A percentile compares a stretch with the other conserved stretches of the same genome.
These are phyloP conservation scores for Danio albolineatus DNA, from an alignment of 2,797 vertebrate species.

Conservation along the genomic window DNA sequence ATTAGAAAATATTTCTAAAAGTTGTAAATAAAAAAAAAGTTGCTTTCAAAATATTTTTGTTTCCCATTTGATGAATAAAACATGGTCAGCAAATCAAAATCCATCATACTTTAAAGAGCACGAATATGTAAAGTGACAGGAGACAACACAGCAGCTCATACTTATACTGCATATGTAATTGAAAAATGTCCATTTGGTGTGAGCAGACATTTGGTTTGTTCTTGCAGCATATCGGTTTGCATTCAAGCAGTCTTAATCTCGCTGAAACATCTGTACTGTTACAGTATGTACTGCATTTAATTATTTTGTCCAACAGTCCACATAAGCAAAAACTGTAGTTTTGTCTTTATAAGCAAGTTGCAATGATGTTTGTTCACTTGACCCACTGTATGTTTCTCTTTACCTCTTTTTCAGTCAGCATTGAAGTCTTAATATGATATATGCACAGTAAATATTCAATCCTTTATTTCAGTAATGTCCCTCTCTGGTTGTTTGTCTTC, in stretches of 20 bases:
- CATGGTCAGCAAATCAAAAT: too few relatives aligned
- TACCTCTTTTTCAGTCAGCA: background rate
- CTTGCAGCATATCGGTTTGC: background rate
- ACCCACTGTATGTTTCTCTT: constrained; percentile 1
- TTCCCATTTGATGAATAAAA: too few relatives aligned
- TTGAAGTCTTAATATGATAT: constrained; percentile 15
- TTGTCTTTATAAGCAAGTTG: constrained; percentile 11
- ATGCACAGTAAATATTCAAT: constrained; percentile 8
- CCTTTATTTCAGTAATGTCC: background rate
- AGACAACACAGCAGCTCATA: too few relatives aligned
- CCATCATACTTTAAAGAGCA: too few relatives aligned
- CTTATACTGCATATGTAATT: too few relatives aligned
- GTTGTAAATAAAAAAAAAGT: too few relatives aligned
- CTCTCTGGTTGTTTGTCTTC: background rate
- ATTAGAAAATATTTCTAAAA: too few relatives aligned
- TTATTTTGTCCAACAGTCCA: constrained; percentile 2
- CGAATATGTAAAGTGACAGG: too few relatives aligned
- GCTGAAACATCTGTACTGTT: background rate
- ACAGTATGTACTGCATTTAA: background rate
- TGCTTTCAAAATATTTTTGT: too few relatives aligned
- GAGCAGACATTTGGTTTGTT: too few relatives aligned
- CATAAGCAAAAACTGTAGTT: constrained; percentile 17
- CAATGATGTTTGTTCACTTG: background rate
- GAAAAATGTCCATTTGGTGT: too few relatives aligned
- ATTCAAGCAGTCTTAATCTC: constrained; percentile 4